Conservation (phyloP, 2,888 invertebrate species). For the Eupelmus urozonus region DNA sequence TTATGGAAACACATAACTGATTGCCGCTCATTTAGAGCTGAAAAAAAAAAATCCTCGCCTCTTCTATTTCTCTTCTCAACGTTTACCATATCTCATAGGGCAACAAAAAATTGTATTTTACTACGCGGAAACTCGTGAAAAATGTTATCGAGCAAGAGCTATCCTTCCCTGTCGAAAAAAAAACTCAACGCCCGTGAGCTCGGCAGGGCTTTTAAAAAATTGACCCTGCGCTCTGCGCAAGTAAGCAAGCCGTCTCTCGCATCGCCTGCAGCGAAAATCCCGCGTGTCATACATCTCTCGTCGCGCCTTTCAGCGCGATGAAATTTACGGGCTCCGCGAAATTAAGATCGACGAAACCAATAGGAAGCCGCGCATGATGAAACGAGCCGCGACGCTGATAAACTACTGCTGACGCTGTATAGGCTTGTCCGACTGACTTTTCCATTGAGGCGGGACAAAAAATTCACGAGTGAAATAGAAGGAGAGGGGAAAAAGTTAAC, state of each 20-base stretch:
- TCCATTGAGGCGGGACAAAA: neutral
- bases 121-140: conserved; percentile 28
- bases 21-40: neutral
- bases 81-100: neutral
- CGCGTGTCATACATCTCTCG: conserved; percentile 29
- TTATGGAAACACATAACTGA: neutral
- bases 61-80: conserved; percentile 4
- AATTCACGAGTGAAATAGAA: no score
- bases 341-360: conserved; percentile 51
- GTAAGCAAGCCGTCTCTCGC: conserved; percentile 19
- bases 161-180: conserved; percentile 35
- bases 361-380: conserved; percentile 17
- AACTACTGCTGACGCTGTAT: neutral
- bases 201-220: conserved; percentile 45
- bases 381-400: conserved; percentile 8
- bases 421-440: neutral
- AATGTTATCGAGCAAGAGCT: conserved; percentile 32
- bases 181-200: neutral
- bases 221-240: conserved; percentile 8
- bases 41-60: conserved; percentile 1
- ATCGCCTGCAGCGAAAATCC: conserved; percentile 5
- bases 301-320: conserved; percentile 35
- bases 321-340: conserved; percentile 51
- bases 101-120: conserved; percentile 16
- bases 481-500: neutral